Evolutionary conservation across 2,888 invertebrate species (phyloP).

Genomic region (Hoplodrina blanda): DNA sequence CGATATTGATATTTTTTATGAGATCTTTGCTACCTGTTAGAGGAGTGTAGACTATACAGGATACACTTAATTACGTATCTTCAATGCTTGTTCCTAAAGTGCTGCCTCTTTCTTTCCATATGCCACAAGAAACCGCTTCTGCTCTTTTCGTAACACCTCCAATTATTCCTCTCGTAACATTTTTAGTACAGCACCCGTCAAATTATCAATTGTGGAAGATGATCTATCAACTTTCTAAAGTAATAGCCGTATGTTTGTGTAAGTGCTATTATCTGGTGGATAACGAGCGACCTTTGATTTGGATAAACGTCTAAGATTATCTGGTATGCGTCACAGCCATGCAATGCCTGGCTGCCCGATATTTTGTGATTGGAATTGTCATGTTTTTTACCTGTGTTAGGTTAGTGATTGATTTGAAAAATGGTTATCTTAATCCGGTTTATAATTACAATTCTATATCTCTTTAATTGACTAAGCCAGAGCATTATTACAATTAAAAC

Average conservation of each 20-base stretch:
- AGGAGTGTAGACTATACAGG: not conserved
- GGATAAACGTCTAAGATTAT: slow-evolving; percentile 60
- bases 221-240: slow-evolving; percentile 63
- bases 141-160: slow-evolving; percentile 49
- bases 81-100: not conserved
- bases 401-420: not conserved
- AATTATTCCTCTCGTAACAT: slow-evolving; percentile 48
- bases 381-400: slow-evolving; percentile 15
- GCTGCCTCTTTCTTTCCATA: slow-evolving; percentile 18
- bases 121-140: slow-evolving; percentile 25
- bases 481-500: too few species aligned
- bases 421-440: slow-evolving; percentile 16
- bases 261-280: slow-evolving; percentile 55
- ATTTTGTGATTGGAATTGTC: slow-evolving; percentile 13
- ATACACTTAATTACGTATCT: not conserved
- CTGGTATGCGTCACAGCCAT: slow-evolving; percentile 48
- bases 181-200: slow-evolving; percentile 56
- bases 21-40: too few species aligned
- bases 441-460: not conserved
- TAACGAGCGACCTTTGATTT: slow-evolving; percentile 66
- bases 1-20: too few species aligned
- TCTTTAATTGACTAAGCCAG: not conserved
- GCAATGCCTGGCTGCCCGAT: slow-evolving; percentile 28
- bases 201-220: slow-evolving; percentile 64
- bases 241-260: slow-evolving; percentile 56